phyloP scores from a whole-genome alignment of 2,797 vertebrate genomes.

The Labroides dimidiatus region DNA sequence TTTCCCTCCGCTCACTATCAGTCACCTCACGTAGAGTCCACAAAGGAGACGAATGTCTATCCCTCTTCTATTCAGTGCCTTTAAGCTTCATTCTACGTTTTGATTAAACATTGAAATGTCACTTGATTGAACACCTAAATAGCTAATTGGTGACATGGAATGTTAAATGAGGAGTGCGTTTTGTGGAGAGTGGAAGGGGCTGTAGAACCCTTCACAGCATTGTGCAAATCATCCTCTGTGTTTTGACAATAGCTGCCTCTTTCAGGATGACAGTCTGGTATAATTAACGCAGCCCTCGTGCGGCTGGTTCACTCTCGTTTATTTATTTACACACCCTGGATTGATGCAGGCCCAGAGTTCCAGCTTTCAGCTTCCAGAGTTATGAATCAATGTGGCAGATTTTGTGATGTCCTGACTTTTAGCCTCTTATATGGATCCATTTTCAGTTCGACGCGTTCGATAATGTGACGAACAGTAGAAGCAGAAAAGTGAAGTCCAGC shows the following conservation, averaged over 20 bases:
- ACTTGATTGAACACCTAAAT: not conserved
- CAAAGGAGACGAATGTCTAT: not conserved
- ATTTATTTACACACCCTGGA: constrained; percentile 38
- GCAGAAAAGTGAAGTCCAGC: too few relatives aligned
- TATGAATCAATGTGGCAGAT: too few relatives aligned
- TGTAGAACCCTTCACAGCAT: not conserved
- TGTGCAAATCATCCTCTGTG: constrained; percentile 18
- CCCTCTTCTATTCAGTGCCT: not conserved
- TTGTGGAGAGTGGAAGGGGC: too few relatives aligned
- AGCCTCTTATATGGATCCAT: not conserved
- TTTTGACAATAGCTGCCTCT: constrained; percentile 10
- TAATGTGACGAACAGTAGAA: not conserved
- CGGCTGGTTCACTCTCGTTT: constrained; percentile 35
- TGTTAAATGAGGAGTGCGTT: not conserved
- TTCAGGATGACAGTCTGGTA: constrained; percentile 39
- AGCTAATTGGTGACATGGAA: not conserved
- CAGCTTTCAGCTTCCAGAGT: not conserved
- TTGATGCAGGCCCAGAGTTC: constrained; percentile 24
- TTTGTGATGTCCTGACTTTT: constrained; percentile 1
- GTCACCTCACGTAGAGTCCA: constrained; percentile 5
- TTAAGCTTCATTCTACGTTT: not conserved
- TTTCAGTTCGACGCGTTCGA: not conserved
- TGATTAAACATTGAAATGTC: not conserved
- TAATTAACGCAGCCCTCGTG: constrained; percentile 38
- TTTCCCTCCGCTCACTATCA: constrained; percentile 4